Evolutionary conservation across 2,113 vertebrate genomes (phyloP), one percentile per base, ranked within the genome.

Genomic region (Lasiurus cinereus): DNA sequence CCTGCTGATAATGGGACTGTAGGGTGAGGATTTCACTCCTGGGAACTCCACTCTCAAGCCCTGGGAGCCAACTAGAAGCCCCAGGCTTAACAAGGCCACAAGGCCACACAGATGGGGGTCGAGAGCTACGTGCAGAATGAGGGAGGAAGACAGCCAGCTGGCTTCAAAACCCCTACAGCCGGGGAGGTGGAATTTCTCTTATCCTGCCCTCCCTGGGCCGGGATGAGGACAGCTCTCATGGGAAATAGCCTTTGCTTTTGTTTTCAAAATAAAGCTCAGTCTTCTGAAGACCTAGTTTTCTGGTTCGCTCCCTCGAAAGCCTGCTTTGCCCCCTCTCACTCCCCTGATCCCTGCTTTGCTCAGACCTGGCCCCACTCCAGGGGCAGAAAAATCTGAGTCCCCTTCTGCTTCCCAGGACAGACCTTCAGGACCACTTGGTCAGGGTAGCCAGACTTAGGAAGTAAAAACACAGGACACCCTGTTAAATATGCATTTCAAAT

Each of bases 81-180:
- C 50, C 18, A 46, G 66, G 43, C 43, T 16, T 3, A 31, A 62
- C 59, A 27, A 62, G 59, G 59, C 22, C 31, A 33, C 24, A 2
- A 54, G 52, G 46, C 69, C 4, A 6, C 54, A 11, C 16, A 3
- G 54, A 29, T 1, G 1, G 29, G 70, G 46, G n/a, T 3, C 0
- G 3, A 79, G 39, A 33, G 29, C 33, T 67, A 85, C 83, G 73
- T 95, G 96, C 83, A 21, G 62, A 43, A 72, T 0, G 31, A 39
- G 36, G 15, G 13, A 39, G 74, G 84, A 64, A 66, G 24, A 59
- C 48, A 1, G 82, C 93, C 93, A 67, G 83, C 85, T 88, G 96
- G 91, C 92, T 39, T 83, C 86, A 50, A 36, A 92, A 83, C 12
- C 31, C 48, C 83, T 31, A 8, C 0, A 39, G n/a, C 73, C 72